Percentiles rank a stretch among this genome's conserved stretches.
Evolutionary conservation across 2,888 invertebrate species (phyloP).

Genomic region (Dorcus hopei): DNA sequence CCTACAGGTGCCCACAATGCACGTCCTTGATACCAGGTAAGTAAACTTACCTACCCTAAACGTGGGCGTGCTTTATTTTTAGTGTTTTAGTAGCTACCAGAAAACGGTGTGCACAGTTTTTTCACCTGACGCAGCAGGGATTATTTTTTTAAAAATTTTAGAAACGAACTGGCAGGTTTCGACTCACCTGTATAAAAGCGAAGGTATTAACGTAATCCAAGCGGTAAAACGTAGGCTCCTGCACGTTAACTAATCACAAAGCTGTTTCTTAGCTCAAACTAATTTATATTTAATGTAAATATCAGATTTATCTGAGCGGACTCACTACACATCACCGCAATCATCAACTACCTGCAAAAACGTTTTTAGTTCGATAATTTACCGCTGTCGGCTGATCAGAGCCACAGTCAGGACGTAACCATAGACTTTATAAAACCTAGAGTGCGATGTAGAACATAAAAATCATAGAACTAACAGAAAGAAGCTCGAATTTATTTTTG

Average conservation of each 20-base stretch:
- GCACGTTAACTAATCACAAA: not conserved
- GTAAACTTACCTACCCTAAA: slow-evolving; percentile 32
- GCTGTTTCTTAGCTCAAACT: not conserved
- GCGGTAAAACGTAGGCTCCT: not conserved
- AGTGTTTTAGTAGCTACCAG: not conserved
- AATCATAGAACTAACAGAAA: too few species aligned
- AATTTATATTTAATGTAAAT: not conserved
- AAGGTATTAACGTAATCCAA: not conserved
- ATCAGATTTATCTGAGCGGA: not conserved
- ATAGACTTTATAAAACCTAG: too few species aligned
- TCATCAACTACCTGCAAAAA: slow-evolving; percentile 8
- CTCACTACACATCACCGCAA: slow-evolving; percentile 3
- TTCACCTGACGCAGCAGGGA: not conserved
- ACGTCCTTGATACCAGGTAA: slow-evolving; percentile 31
- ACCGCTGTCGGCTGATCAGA: not conserved
- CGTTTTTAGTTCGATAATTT: not conserved
- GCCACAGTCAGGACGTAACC: not conserved
- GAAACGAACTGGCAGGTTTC: not conserved
- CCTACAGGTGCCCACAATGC: slow-evolving; percentile 34
- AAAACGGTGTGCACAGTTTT: not conserved
- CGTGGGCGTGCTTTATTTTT: slow-evolving; percentile 24
- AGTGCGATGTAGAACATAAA: too few species aligned
- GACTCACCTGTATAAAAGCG: not conserved
- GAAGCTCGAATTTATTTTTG: too few species aligned
- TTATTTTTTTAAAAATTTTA: not conserved